Conservation (phyloP, 2,113 vertebrate genomes). For the Nesospiza acunhae region DNA sequence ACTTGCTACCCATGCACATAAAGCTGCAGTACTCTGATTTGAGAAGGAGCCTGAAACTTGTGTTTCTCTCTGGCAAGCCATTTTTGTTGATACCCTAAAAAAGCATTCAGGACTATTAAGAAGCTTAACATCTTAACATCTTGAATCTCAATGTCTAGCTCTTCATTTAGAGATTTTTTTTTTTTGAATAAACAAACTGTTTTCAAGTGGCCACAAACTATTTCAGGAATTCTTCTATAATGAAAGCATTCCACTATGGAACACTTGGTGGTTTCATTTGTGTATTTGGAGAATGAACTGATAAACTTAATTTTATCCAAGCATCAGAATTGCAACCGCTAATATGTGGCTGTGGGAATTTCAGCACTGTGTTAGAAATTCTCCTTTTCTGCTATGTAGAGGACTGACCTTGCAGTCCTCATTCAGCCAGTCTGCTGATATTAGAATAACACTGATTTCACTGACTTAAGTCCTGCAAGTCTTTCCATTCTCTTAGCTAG, state of each 20-base stretch:
- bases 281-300: background rate
- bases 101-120: background rate
- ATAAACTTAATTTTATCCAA: background rate
- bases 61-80: background rate
- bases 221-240: background rate
- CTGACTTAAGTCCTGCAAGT: background rate
- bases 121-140: background rate
- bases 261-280: background rate
- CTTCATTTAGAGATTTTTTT: background rate
- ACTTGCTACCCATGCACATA: background rate
- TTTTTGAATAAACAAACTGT: background rate
- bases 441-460: background rate
- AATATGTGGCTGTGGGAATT: background rate
- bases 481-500: background rate
- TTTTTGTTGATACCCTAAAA: background rate
- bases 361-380: background rate
- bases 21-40: background rate
- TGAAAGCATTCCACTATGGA: background rate
- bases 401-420: background rate
- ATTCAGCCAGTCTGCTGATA: background rate
- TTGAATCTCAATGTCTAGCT: background rate
- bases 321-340: background rate
- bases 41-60: background rate
- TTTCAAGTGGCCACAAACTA: background rate
- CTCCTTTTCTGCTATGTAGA: background rate